A percentile compares a stretch with the other conserved stretches of the same genome.
phyloP scores from a whole-genome alignment of 2,888 invertebrate genomes.

The Hemicrepidius hirtus region DNA sequence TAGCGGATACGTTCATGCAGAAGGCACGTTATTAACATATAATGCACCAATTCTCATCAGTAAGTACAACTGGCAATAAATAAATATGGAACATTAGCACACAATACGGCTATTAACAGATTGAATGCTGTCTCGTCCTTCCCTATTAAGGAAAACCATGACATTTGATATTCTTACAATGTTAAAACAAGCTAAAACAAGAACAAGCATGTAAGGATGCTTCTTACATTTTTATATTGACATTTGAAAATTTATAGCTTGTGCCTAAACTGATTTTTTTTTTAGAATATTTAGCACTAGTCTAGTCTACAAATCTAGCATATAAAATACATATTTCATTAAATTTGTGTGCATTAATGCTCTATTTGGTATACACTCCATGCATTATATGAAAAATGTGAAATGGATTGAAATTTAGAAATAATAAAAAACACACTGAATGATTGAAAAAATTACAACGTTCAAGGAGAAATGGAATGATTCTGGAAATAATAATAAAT shows the following conservation, averaged over 20 bases:
- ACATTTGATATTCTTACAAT: conserved; percentile 33
- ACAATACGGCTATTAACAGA: conserved; percentile 52
- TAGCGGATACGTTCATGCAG: conserved; percentile 49
- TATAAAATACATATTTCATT: too few species aligned
- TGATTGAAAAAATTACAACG: background rate
- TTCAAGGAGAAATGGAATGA: conserved; percentile 19
- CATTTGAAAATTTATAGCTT: too few species aligned
- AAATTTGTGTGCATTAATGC: conserved; percentile 22
- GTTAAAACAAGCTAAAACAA: conserved; percentile 33
- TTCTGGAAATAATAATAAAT: conserved; percentile 33
- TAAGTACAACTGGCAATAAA: conserved; percentile 48
- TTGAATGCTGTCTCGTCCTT: conserved; percentile 45
- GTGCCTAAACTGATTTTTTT: too few species aligned
- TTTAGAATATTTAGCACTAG: too few species aligned
- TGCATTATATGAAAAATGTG: conserved; percentile 39
- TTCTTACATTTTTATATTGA: conserved; percentile 8
- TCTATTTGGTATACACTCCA: conserved; percentile 14
- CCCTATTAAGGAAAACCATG: conserved; percentile 39
- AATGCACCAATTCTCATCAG: conserved; percentile 48
- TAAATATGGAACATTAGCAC: conserved; percentile 53
- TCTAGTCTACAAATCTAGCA: too few species aligned
- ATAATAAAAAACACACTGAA: background rate
- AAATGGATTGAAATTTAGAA: conserved; percentile 21
- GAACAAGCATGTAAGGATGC: conserved; percentile 24
- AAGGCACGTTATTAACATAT: conserved; percentile 50